A percentile compares a stretch with the other conserved stretches of the same genome.
phyloP scores from a whole-genome alignment of 2,797 vertebrate genomes.

The Chaenodraco wilsoni region DNA sequence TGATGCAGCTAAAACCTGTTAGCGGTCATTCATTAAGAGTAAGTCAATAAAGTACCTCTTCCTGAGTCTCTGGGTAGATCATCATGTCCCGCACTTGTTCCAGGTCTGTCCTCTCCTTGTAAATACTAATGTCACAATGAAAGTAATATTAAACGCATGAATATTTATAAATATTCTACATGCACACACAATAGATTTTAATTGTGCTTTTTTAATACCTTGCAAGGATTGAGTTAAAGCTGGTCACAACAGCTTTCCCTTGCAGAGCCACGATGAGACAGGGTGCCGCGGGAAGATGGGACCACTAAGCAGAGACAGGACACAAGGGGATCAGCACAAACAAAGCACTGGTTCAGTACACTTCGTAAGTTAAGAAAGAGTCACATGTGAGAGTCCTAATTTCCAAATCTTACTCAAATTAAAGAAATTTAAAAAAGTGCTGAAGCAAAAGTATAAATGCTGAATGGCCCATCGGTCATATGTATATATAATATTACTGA shows the following conservation, averaged over 20 bases:
- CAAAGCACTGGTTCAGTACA: too few species aligned
- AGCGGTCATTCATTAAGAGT: background rate
- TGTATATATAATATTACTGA: too few species aligned
- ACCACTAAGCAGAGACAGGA: constrained; percentile 37
- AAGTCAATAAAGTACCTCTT: constrained; percentile 58
- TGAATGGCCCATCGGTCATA: too few species aligned
- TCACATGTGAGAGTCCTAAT: too few species aligned
- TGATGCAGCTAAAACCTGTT: background rate
- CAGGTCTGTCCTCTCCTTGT: constrained; percentile 50
- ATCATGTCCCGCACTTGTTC: constrained; percentile 56
- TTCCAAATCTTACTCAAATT: too few species aligned
- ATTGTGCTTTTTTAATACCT: constrained; percentile 56
- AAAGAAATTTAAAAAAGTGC: too few species aligned
- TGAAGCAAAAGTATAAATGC: too few species aligned
- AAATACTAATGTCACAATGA: constrained; percentile 52
- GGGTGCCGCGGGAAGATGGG: constrained; percentile 44
- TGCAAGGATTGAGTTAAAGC: constrained; percentile 71
- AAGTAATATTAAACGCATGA: background rate
- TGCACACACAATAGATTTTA: background rate
- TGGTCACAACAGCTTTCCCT: constrained; percentile 61
- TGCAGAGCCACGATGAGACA: constrained; percentile 79
- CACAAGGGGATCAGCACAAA: too few species aligned
- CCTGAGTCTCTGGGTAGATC: constrained; percentile 72
- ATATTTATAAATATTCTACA: background rate
- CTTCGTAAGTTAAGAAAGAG: too few species aligned